Conservation (phyloP, 2,888 invertebrate genomes). For the Ichneumoninae sp. region DNA sequence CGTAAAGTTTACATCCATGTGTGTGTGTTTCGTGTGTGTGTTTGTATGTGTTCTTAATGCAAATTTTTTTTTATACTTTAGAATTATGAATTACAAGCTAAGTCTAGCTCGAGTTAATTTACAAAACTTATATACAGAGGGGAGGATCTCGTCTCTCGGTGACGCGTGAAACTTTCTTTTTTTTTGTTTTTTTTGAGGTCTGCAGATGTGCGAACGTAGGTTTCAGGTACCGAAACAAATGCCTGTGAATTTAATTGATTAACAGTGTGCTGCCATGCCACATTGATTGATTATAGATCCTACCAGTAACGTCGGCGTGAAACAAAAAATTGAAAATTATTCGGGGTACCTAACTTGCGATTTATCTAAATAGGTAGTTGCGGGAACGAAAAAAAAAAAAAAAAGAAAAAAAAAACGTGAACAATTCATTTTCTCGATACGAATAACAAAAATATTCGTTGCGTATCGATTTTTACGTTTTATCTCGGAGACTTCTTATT, state of each 20-base stretch:
- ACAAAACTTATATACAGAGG: constrained; percentile 80
- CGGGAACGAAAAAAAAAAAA: background rate
- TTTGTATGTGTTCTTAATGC: constrained; percentile 47
- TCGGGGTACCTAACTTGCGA: background rate
- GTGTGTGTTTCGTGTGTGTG: background rate
- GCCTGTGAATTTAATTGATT: constrained; percentile 9
- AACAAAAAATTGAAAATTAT: background rate
- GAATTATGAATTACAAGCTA: constrained; percentile 57
- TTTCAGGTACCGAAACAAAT: constrained; percentile 12
- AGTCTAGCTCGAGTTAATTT: constrained; percentile 74
- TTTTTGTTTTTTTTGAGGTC: constrained; percentile 59
- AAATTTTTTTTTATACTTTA: constrained; percentile 37
- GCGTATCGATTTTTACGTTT: constrained; percentile 13
- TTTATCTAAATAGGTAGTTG: constrained; percentile 12
- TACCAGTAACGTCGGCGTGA: background rate
- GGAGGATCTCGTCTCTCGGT: constrained; percentile 39
- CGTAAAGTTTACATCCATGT: constrained; percentile 68
- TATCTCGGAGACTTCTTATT: background rate
- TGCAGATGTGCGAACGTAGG: constrained; percentile 64
- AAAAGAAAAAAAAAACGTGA: background rate
- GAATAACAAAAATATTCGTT: constrained; percentile 1
- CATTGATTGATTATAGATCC: constrained; percentile 23
- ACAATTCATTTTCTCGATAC: background rate
- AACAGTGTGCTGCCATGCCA: background rate
- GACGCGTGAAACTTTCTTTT: constrained; percentile 44